Evolutionary conservation across 2,797 vertebrate genomes (phyloP), one percentile per base, ranked within the genome.

Genomic region (Lutjanus campechanus): DNA sequence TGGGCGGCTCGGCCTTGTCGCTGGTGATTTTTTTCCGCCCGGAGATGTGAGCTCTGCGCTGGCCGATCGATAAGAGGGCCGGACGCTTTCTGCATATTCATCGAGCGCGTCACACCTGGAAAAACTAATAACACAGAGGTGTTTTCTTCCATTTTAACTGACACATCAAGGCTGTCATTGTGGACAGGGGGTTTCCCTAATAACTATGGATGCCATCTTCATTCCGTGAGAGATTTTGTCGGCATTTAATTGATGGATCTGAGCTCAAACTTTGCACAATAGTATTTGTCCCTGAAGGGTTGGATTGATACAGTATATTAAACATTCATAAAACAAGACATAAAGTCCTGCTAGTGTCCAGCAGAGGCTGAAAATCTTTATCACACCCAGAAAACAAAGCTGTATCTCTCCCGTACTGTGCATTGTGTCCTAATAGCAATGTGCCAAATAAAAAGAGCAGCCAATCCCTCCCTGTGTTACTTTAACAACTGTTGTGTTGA

Each of bases 1-100:
- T 87, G 81, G 85, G 85, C 66, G 71, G 79, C 64, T 60, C 66
- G 82, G 90, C 81, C 87, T 91, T 88, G 87, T 92, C 77, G 36
- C 67, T n/a, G 73, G 19, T 83, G 67, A 78, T 90, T 87, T 89
- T 85, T 89, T 85, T 66, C 49, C 49, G 73, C 68, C 73, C 10
- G 62, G 11, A 69, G 67, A 61, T 19, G 81, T 65, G 80, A 76
- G 81, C 54, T 41, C 55, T 67, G 46, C 17, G 73, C 51, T 3
- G 53, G 77, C 64, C 6, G 77, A 83, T 91, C 88, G 25, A 92
- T 92, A 41, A 68, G 17, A 55, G 67, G 65, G 41, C 11, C 11
- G 47, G 46, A 15, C 19, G 4, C 1, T 9, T 76, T 89, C 76
- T 83, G 56, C 76, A 68, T 75, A 71, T 73, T 77, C 75, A 76